Evolutionary conservation across 1,140 invertebrate species (phyloP).

Genomic region (Diplogasteroides magnus): DNA sequence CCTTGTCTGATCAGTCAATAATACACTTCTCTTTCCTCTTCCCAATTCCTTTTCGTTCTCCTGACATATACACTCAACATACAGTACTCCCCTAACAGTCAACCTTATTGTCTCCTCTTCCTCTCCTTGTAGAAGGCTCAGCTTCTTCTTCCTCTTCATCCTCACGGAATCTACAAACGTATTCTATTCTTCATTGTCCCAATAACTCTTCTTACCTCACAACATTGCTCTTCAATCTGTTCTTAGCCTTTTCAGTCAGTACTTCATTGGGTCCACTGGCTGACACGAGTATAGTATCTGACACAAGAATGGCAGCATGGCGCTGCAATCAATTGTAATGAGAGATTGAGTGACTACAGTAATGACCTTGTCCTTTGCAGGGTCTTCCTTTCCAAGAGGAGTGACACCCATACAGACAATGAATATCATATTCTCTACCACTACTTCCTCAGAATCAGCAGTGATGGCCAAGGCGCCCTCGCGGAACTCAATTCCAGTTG

Average conservation of each 20-base stretch:
- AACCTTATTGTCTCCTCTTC: slow-evolving; percentile 65
- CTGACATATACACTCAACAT: slow-evolving; percentile 58
- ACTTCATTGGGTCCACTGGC: slow-evolving; percentile 71
- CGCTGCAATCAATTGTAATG: neutral
- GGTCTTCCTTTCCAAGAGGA: slow-evolving; percentile 69
- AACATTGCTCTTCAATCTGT: slow-evolving; percentile 86
- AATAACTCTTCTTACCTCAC: too few relatives aligned
- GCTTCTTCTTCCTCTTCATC: slow-evolving; percentile 64
- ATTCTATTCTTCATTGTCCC: too few relatives aligned
- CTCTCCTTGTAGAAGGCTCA: too few relatives aligned
- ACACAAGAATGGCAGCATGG: slow-evolving; percentile 83
- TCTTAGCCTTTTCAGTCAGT: slow-evolving; percentile 79
- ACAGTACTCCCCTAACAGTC: slow-evolving; percentile 25
- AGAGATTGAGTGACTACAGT: too few relatives aligned
- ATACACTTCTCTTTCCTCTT: slow-evolving; percentile 81
- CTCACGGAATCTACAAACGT: slow-evolving; percentile 82
- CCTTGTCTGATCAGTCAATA: slow-evolving; percentile 87
- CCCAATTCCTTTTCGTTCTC: slow-evolving; percentile 60
- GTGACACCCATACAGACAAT: slow-evolving; percentile 89
- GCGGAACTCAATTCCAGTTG: slow-evolving; percentile 94
- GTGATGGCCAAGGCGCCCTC: slow-evolving; percentile 86
- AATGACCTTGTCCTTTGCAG: slow-evolving; percentile 13
- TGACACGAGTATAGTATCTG: slow-evolving; percentile 86
- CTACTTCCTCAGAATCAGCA: slow-evolving; percentile 74
- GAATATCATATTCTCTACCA: slow-evolving; percentile 88